These are phyloP conservation scores for Drosophila mojavensis DNA, from an alignment of 1,140 invertebrate species.

Conservation along the genomic window DNA sequence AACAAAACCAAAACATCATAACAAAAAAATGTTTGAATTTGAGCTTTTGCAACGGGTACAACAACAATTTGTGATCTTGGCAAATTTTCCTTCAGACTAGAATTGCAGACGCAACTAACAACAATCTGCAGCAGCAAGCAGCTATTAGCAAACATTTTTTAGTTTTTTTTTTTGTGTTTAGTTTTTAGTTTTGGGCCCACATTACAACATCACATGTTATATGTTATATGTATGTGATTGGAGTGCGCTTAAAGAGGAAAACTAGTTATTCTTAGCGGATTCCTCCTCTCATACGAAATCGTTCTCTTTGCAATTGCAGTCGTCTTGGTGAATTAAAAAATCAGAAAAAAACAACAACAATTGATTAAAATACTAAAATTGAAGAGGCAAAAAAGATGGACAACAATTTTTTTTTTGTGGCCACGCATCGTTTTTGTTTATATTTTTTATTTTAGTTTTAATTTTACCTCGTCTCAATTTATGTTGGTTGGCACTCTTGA, in stretches of 20 bases:
- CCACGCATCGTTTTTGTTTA: slow-evolving; percentile 30
- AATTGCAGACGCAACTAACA: slow-evolving; percentile 32
- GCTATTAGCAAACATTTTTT: slow-evolving; percentile 68
- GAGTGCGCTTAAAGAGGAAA: slow-evolving; percentile 19
- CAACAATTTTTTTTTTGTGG: slow-evolving; percentile 64
- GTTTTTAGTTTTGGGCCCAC: slow-evolving; percentile 48
- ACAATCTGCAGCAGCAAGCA: slow-evolving; percentile 9
- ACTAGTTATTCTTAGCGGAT: slow-evolving; percentile 62
- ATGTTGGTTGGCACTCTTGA: slow-evolving; percentile 17
- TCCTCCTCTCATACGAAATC: slow-evolving; percentile 36
- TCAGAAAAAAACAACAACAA: slow-evolving; percentile 15
- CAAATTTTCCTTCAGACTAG: slow-evolving; percentile 62
- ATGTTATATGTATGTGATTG: not conserved
- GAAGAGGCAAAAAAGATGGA: slow-evolving; percentile 56
- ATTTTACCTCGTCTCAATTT: slow-evolving; percentile 48
- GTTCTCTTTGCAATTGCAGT: slow-evolving; percentile 32
- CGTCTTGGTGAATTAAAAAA: slow-evolving; percentile 50
- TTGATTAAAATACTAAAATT: slow-evolving; percentile 75
- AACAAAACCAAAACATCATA: slow-evolving; percentile 11
- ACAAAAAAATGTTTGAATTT: slow-evolving; percentile 25
- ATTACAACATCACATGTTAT: slow-evolving; percentile 58
- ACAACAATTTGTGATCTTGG: slow-evolving; percentile 32
- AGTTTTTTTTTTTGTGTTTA: slow-evolving; percentile 38
- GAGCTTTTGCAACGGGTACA: slow-evolving; percentile 11
- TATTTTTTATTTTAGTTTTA: slow-evolving; percentile 39